Percentiles rank a stretch among this genome's conserved stretches.
phyloP scores from a whole-genome alignment of 2,113 vertebrate species.

The Neolamprologus tretocephalus region DNA sequence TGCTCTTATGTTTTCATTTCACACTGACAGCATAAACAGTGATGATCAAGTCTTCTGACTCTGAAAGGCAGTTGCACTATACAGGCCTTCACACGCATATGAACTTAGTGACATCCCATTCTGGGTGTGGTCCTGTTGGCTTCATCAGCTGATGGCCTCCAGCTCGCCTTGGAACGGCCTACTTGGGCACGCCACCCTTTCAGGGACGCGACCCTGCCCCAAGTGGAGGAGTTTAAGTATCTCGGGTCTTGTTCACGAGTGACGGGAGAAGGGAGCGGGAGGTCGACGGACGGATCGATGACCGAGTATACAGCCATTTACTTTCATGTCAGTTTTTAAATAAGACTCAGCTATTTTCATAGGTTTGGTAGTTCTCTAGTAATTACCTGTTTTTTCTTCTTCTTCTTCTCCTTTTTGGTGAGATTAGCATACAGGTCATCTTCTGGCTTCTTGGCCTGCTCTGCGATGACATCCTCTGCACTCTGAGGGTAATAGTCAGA shows the following conservation, averaged over 20 bases:
- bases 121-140: accelerated
- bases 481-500: conserved; percentile 23
- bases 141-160: background rate
- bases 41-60: background rate
- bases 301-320: background rate
- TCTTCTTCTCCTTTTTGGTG: conserved; percentile 90
- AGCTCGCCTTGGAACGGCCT: background rate
- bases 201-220: background rate
- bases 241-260: background rate
- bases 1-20: background rate
- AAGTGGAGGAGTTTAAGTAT: background rate
- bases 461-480: conserved; percentile 61
- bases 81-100: background rate
- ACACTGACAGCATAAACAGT: background rate
- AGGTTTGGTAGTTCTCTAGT: background rate
- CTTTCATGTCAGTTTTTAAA: background rate
- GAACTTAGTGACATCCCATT: background rate
- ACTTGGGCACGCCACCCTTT: background rate
- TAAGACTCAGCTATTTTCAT: background rate
- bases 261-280: background rate
- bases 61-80: background rate
- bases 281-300: background rate
- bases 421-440: conserved; percentile 77
- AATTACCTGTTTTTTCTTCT: conserved; percentile 81
- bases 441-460: conserved; percentile 41